Conservation (phyloP, 2,888 invertebrate species). For the Ommatoiulus sabulosus region DNA sequence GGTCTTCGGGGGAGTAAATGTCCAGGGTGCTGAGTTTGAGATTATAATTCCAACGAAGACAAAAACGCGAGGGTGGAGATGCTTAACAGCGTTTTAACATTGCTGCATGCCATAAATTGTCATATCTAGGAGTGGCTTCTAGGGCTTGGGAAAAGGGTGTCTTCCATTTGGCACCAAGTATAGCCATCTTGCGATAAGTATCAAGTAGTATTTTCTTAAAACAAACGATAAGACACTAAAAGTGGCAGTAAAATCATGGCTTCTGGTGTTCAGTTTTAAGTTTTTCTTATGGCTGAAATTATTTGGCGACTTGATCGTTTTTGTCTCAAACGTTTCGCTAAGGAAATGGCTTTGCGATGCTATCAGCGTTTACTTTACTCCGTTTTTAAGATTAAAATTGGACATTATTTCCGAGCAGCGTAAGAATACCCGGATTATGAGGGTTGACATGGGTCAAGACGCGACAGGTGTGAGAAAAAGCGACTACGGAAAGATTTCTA, state of each 20-base stretch:
- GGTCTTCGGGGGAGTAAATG: background rate
- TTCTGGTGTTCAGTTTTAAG: background rate
- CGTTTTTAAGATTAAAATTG: background rate
- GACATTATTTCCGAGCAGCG: background rate
- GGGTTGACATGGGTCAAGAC: background rate
- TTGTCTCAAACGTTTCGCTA: background rate
- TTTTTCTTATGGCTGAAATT: background rate
- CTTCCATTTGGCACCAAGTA: background rate
- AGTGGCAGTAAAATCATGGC: constrained; percentile 2
- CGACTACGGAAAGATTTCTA: background rate
- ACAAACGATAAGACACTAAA: background rate
- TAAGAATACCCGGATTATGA: background rate
- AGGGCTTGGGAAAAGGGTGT: constrained; percentile 11
- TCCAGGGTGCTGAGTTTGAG: background rate
- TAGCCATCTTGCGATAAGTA: constrained; percentile 2
- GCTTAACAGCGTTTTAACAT: background rate
- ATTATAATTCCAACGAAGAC: background rate
- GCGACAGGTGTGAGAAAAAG: background rate
- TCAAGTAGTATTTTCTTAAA: background rate
- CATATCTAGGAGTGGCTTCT: background rate
- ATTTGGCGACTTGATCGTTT: background rate
- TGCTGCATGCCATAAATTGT: constrained; percentile 10
- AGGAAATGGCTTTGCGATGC: background rate
- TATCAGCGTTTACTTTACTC: background rate
- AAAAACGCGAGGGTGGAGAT: background rate